These are phyloP conservation scores for Neodiprion lecontei DNA, from an alignment of 1,140 invertebrate species.

Conservation along the genomic window DNA sequence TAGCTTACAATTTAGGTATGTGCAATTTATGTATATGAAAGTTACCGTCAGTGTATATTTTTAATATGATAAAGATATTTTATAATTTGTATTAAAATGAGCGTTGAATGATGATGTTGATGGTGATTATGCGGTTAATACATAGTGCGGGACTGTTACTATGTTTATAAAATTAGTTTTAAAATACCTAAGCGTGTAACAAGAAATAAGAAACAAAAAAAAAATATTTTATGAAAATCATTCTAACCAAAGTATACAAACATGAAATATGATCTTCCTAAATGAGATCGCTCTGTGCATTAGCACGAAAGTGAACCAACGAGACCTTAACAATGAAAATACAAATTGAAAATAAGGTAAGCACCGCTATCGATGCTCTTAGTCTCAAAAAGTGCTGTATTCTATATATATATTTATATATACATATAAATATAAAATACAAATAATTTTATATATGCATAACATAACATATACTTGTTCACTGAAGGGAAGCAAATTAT, in stretches of 20 bases:
- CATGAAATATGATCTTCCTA: neutral
- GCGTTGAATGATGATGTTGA: neutral
- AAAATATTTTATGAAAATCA: constrained; percentile 45
- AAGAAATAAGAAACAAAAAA: constrained; percentile 25
- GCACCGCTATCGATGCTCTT: neutral
- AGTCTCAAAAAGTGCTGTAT: neutral
- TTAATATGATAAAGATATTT: constrained; percentile 47
- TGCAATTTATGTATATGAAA: constrained; percentile 56
- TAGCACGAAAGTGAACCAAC: constrained; percentile 13
- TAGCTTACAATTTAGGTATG: constrained; percentile 37
- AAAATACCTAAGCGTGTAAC: constrained; percentile 29
- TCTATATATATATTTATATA: constrained; percentile 25
- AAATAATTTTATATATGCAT: constrained; percentile 35
- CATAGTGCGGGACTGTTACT: constrained; percentile 28
- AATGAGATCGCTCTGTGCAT: neutral
- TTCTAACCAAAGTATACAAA: constrained; percentile 48
- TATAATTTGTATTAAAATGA: constrained; percentile 36
- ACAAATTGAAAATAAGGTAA: neutral
- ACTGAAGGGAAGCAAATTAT: constrained; percentile 62
- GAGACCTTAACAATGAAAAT: neutral
- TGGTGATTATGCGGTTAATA: constrained; percentile 25
- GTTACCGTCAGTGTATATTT: constrained; percentile 58
- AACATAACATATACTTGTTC: constrained; percentile 44
- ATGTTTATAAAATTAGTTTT: constrained; percentile 30
- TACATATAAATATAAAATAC: constrained; percentile 34